Evolutionary conservation across 1,140 invertebrate genomes (phyloP).

Genomic region (Oedothorax gibbosus): DNA sequence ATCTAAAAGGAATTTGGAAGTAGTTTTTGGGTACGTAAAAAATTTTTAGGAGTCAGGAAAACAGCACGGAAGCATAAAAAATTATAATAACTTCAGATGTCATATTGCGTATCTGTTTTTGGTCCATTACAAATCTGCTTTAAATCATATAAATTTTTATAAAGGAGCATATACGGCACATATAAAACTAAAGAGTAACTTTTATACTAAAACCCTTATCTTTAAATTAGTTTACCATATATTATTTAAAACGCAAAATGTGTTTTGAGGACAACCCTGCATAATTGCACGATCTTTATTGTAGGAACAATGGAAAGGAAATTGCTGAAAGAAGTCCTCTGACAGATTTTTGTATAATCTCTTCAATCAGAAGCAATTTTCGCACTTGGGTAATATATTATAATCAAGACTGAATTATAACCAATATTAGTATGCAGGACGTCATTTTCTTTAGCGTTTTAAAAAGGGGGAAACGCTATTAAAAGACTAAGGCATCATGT

Average conservation of each 20-base stretch:
- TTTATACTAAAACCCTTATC: too few species aligned
- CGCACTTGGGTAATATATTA: conserved; percentile 21
- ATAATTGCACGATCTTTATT: conserved; percentile 41
- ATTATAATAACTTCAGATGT: background rate
- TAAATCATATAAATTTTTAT: too few species aligned
- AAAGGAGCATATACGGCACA: too few species aligned
- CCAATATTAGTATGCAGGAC: conserved; percentile 33
- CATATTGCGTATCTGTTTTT: too few species aligned
- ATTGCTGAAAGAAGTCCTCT: conserved; percentile 10
- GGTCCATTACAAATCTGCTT: too few species aligned
- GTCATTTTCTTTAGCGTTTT: conserved; percentile 5
- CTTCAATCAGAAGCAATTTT: conserved; percentile 38
- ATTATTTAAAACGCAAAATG: too few species aligned
- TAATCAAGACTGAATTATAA: conserved; percentile 28
- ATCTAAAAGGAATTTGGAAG: too few species aligned
- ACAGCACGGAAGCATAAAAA: conserved; percentile 28
- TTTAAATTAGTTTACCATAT: too few species aligned
- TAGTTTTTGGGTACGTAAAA: too few species aligned
- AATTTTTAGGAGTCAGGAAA: conserved; percentile 6
- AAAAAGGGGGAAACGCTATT: conserved; percentile 23
- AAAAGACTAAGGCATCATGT: conserved; percentile 2
- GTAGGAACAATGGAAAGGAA: conserved; percentile 43
- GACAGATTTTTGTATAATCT: conserved; percentile 34
- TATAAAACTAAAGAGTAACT: too few species aligned
- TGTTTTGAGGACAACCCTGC: too few species aligned